These are phyloP conservation scores for Sphecodes monilicornis DNA, from an alignment of 2,888 invertebrate species.

Conservation along the genomic window DNA sequence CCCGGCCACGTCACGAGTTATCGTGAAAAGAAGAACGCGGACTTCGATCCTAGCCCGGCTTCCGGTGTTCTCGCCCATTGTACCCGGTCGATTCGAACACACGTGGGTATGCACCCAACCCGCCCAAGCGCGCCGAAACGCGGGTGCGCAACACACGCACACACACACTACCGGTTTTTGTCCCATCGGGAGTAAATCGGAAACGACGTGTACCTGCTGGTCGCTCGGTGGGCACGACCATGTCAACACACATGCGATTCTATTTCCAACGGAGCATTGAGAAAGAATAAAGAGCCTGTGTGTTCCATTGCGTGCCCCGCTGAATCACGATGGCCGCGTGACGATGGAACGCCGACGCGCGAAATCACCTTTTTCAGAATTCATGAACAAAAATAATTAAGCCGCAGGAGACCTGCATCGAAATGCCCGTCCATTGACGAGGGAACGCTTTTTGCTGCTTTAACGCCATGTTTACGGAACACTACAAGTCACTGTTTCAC, in stretches of 20 bases:
- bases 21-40: constrained; percentile 10
- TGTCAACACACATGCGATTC: constrained; percentile 53
- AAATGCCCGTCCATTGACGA: background rate
- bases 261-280: constrained; percentile 55
- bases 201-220: constrained; percentile 53
- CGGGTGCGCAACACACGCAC: constrained; percentile 31
- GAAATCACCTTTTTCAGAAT: background rate
- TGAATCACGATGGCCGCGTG: constrained; percentile 57
- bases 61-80: constrained; percentile 52
- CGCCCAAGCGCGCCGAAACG: constrained; percentile 19
- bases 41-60: constrained; percentile 47
- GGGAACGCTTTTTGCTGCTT: background rate
- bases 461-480: too few relatives aligned
- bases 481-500: too few relatives aligned
- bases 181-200: constrained; percentile 48
- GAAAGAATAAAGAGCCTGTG: constrained; percentile 47
- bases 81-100: background rate
- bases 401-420: background rate
- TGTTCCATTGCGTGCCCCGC: constrained; percentile 48
- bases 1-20: constrained; percentile 1
- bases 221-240: constrained; percentile 28
- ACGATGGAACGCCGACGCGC: background rate
- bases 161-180: constrained; percentile 30
- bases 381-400: background rate
- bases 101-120: background rate